Evolutionary conservation across 2,888 invertebrate species (phyloP), one percentile per base, ranked within the genome.

Genomic region (Trileptium ribeirensis): DNA sequence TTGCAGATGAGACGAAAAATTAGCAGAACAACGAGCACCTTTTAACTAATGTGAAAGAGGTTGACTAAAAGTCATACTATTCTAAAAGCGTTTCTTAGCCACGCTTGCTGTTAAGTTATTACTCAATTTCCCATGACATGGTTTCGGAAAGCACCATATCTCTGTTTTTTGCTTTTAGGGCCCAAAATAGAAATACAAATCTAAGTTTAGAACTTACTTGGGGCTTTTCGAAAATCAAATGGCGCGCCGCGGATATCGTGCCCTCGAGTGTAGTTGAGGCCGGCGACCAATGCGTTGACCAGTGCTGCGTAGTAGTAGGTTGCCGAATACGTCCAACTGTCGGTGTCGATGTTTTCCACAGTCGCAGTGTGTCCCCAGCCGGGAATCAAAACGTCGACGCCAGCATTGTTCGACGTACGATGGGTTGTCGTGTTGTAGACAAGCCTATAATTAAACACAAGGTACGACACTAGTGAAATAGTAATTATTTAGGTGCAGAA

Each of bases 261-360:
- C 88, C 94, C 94, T 83, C 97, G 91, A 33, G 91, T 90, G 89
- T 96, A 96, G 67, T 93, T 93, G 84, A 93, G 89, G 8, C 24
- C 8, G 80, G 91, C 91, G 0, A 94, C 93, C 67, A 98, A 90
- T 82, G 92, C 91, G 87, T 94, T 92, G 1, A 92, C 95, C 85
- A 99, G 94, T 81, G 92, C 92, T 86, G 93, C 94, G 88, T 96
- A 99, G 89, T 99, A 99, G 0, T 87, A 87, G 87, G 90, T 90
- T 37, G 85, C 83, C n/a, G 87, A 24, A 51, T 51, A 24, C 51
- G 51, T 51, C 51, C 8, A 24, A 87, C 93, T 93, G 80, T 94
- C 94, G 0, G 97, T 95, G 90, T 99, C 98, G 81, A 99, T 91
- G 93, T 95, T 98, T 89, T 99, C 98, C 1, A 99, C 96, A 0